These are phyloP conservation scores for Ostrea denselamellosa DNA, from an alignment of 1,140 invertebrate species.

Conservation along the genomic window DNA sequence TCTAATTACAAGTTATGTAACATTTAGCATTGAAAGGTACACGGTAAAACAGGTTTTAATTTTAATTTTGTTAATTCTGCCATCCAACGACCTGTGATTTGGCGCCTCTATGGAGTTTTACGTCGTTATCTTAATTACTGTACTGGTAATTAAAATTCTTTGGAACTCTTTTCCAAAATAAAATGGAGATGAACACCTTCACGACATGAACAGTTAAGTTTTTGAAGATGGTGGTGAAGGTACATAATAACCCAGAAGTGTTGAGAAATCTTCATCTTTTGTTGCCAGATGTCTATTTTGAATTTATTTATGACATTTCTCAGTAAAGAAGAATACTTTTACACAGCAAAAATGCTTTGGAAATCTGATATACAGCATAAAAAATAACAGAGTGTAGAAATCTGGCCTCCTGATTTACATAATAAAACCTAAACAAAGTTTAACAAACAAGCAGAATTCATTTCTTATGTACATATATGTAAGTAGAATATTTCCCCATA, in stretches of 20 bases:
- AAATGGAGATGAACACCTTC: neutral
- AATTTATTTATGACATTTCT: conserved; percentile 33
- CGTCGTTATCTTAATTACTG: neutral
- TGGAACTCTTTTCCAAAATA: neutral
- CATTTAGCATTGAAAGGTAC: neutral
- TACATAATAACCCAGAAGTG: neutral
- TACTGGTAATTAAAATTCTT: neutral
- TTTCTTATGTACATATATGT: neutral
- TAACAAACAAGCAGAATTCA: neutral
- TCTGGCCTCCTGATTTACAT: conserved; percentile 1
- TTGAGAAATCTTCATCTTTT: neutral
- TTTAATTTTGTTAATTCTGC: conserved; percentile 12
- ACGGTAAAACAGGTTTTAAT: neutral
- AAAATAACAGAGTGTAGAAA: conserved; percentile 9
- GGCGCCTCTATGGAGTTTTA: neutral
- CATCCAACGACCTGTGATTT: neutral
- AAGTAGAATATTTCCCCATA: neutral
- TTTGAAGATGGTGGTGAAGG: neutral
- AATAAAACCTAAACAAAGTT: neutral
- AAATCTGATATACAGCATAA: neutral
- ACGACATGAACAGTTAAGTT: neutral
- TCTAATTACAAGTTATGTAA: conserved; percentile 28
- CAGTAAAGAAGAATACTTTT: neutral
- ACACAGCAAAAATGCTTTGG: neutral
- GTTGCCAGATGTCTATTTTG: neutral